These are phyloP conservation scores for Andrena minutula DNA, from an alignment of 2,888 invertebrate species.

Conservation along the genomic window DNA sequence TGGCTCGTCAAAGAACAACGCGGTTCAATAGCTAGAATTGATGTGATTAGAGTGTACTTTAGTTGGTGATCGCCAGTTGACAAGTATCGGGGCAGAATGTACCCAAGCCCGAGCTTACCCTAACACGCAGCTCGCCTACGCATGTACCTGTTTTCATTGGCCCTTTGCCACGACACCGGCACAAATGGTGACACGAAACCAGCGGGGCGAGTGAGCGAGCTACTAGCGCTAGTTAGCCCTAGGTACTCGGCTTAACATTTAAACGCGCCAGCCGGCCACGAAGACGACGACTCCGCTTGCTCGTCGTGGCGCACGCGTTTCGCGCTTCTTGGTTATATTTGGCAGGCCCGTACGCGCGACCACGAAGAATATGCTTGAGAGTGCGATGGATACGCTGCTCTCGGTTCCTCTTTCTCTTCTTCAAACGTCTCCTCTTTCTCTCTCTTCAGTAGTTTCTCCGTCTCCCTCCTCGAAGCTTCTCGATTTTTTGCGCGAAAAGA, in stretches of 20 bases:
- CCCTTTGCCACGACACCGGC: constrained; percentile 54
- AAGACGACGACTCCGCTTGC: constrained; percentile 17
- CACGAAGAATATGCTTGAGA: constrained; percentile 45
- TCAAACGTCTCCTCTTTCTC: not conserved
- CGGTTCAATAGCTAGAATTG: not conserved
- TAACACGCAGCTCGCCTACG: constrained; percentile 56
- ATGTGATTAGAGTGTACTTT: not conserved
- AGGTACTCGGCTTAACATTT: constrained; percentile 66
- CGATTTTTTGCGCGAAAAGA: not conserved
- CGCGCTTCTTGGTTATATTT: constrained; percentile 69
- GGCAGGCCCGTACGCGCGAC: constrained; percentile 55
- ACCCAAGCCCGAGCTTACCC: constrained; percentile 34
- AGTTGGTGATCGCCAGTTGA: constrained; percentile 11
- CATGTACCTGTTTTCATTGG: constrained; percentile 70
- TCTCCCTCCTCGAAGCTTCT: not conserved
- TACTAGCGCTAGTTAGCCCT: constrained; percentile 45
- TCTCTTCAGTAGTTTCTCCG: not conserved
- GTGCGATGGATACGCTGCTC: not conserved
- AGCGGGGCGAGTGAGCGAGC: constrained; percentile 24
- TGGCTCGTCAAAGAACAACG: not conserved
- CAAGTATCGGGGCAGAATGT: constrained; percentile 33
- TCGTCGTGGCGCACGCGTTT: constrained; percentile 64
- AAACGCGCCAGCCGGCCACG: constrained; percentile 49
- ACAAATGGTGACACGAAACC: constrained; percentile 58
- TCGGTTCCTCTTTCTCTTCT: not conserved